Evolutionary conservation across 1,140 invertebrate species (phyloP), one percentile per base, ranked within the genome.

Genomic region (Nylanderia fulva): DNA sequence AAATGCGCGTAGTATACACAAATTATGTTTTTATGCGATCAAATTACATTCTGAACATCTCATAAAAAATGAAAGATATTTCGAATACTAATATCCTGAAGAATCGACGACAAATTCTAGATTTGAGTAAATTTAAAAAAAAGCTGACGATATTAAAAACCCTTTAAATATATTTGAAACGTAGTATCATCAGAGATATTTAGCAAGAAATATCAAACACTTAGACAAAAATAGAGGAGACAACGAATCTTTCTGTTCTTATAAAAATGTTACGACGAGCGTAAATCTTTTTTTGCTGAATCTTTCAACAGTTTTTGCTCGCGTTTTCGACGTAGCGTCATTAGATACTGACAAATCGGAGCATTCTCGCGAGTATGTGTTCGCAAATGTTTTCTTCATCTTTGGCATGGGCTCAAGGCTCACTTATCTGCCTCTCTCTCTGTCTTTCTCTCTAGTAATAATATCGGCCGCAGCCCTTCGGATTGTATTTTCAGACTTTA

Each of bases 401-500:
- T 91, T 92, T 94, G 94, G 94, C 93, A 93, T 76, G 58, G 64
- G 80, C 91, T 94, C 92, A 93, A 94, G 93, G 93, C 90, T 92
- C 79, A 90, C 79, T 83, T 79, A 76, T 33, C 29, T 33, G 66
- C 74, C 84, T 64, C 84, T 83, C n/a, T 29, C 3, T 45, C 74
- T 84, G 56, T 42, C 39, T 42, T 64, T 74, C 84, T 64, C 84
- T 72, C 58, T 84, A 64, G 74, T 42, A 72, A 33, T 90, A 5
- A 89, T 74, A 72, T 69, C 77, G 61, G 63, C 84, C 54, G 64
- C 76, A 85, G 89, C 92, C 93, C 93, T 93, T 92, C 80, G 74
- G 64, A 79, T 85, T 88, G 85, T 94, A 94, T 94, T 94, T 95
- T 95, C 86, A 89, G 93, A 94, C 89, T 92, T 94, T 92, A 92